phyloP scores from a whole-genome alignment of 2,113 vertebrate genomes.

The Alligator sinensis region DNA sequence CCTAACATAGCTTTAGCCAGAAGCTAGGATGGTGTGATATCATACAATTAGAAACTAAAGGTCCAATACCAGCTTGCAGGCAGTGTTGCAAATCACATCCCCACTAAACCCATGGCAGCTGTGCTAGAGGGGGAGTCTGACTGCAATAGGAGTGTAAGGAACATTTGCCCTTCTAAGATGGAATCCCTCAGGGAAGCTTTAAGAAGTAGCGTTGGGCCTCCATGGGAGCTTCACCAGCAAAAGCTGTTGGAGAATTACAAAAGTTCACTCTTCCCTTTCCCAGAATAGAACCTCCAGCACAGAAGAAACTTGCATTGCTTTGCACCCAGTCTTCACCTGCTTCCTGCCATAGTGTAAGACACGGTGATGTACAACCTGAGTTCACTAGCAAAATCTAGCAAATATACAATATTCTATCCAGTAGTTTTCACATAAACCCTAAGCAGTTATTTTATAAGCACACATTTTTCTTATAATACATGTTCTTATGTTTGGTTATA shows the following conservation, averaged over 20 bases:
- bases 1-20: neutral
- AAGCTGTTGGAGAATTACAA: neutral
- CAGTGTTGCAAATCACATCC: accelerated
- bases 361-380: neutral
- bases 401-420: accelerated
- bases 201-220: neutral
- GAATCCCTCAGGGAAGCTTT: accelerated
- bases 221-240: accelerated
- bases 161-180: accelerated
- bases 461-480: no score
- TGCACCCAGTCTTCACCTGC: neutral
- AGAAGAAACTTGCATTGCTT: neutral
- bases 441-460: neutral
- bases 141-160: neutral
- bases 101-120: neutral
- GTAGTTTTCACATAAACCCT: neutral
- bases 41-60: neutral
- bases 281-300: neutral
- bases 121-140: neutral
- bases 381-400: neutral
- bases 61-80: neutral
- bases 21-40: neutral
- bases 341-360: neutral
- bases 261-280: neutral
- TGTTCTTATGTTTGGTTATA: neutral